phyloP scores from a whole-genome alignment of 2,113 vertebrate genomes.

The Labrus mixtus region DNA sequence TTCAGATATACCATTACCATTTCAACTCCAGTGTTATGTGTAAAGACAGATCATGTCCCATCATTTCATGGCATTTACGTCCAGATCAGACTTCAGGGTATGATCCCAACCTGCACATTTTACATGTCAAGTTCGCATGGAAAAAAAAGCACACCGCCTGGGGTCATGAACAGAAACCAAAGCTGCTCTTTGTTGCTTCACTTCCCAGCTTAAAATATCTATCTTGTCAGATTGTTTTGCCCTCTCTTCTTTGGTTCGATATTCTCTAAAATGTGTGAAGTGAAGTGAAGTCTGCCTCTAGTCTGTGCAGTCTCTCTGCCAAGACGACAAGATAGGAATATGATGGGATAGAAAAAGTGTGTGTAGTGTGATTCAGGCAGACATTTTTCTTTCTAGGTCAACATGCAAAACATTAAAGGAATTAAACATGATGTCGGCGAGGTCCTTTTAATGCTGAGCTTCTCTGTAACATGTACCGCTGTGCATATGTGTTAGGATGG shows the following conservation, averaged over 20 bases:
- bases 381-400: neutral
- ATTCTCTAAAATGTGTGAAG: neutral
- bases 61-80: neutral
- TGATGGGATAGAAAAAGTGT: no score
- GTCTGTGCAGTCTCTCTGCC: neutral
- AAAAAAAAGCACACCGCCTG: neutral
- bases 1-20: no score
- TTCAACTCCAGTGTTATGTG: neutral
- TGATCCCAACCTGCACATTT: neutral
- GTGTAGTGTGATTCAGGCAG: no score
- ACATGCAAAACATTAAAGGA: neutral
- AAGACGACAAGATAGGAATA: neutral
- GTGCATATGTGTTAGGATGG: neutral
- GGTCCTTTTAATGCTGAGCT: no score
- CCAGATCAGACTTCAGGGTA: neutral
- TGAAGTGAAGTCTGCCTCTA: no score
- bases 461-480: neutral
- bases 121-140: neutral
- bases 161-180: neutral
- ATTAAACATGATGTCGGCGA: no score
- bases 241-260: neutral
- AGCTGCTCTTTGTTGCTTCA: neutral
- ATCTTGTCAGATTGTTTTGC: neutral
- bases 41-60: neutral
- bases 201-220: neutral